Conservation (phyloP, 2,113 vertebrate genomes). For the Meleagris gallopavo region DNA sequence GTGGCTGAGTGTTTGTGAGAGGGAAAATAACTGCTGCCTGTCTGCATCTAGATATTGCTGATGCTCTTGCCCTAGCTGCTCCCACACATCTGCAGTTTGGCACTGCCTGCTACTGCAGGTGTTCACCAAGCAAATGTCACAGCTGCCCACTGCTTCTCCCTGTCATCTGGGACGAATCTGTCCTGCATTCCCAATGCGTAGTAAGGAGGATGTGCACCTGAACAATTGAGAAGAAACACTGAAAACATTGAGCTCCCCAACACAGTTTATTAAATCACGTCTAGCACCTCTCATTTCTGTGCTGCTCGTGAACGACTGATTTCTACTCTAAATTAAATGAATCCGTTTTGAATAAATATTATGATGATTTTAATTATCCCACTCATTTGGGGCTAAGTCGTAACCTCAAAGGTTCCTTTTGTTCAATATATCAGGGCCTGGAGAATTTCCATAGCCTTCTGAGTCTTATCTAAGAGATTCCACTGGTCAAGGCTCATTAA, state of each 20-base stretch:
- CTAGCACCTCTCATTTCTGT: background rate
- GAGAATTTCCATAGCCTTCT: background rate
- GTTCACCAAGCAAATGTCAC: background rate
- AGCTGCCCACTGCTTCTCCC: background rate
- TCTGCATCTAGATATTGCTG: background rate
- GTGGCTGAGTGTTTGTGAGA: background rate
- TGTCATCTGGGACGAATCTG: background rate
- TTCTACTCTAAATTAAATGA: background rate
- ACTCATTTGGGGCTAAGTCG: background rate
- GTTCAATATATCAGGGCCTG: background rate
- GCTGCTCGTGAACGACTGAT: background rate
- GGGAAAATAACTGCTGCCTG: background rate
- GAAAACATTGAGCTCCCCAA: background rate
- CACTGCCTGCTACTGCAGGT: background rate
- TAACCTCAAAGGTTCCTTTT: background rate
- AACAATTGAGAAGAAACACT: background rate
- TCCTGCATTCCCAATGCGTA: background rate
- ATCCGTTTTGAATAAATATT: background rate
- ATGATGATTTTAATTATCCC: constrained; percentile 1
- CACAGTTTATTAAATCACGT: background rate
- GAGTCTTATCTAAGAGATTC: constrained; percentile 11
- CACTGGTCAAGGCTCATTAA: background rate
- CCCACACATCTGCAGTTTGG: background rate
- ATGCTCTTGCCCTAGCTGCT: background rate
- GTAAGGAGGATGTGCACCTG: background rate